Evolutionary conservation across 2,113 vertebrate genomes (phyloP).

Genomic region (Morone chrysops): DNA sequence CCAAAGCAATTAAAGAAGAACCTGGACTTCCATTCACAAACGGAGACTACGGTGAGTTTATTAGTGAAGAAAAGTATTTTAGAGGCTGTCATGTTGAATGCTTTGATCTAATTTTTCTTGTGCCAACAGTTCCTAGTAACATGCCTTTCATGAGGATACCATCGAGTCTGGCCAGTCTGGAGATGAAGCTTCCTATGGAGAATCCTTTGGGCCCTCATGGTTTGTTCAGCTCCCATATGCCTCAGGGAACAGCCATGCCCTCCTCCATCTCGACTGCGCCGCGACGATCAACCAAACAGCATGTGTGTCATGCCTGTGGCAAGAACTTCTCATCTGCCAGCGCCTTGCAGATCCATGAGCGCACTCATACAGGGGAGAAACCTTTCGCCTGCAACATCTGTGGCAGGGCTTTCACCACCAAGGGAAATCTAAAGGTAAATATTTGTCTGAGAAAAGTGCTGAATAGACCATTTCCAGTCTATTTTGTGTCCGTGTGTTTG

Average conservation of each 20-base stretch:
- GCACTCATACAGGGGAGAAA: constrained; percentile 98
- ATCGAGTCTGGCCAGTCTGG: constrained; percentile 90
- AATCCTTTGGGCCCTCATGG: constrained; percentile 82
- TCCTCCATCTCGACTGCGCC: constrained; percentile 82
- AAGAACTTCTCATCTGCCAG: constrained; percentile 99
- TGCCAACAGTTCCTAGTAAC: constrained; percentile 83
- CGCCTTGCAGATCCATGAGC: constrained; percentile 96
- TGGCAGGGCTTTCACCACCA: constrained; percentile 96
- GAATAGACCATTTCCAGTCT: background rate
- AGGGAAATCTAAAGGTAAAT: constrained; percentile 96
- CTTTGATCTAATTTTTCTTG: background rate
- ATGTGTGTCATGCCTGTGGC: constrained; percentile 90
- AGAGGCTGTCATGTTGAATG: background rate
- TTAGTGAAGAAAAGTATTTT: fast-evolving
- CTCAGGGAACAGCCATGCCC: constrained; percentile 85
- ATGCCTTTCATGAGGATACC: constrained; percentile 88
- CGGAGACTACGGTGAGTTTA: constrained; percentile 87
- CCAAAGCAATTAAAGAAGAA: constrained; percentile 88
- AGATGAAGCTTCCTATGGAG: constrained; percentile 88
- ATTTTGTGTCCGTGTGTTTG: background rate
- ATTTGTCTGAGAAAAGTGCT: background rate
- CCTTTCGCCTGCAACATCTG: constrained; percentile 96
- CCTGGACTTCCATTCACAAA: constrained; percentile 84
- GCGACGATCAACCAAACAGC: constrained; percentile 92
- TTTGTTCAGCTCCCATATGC: constrained; percentile 86